phyloP scores from a whole-genome alignment of 2,113 vertebrate species.

The Eupsittula cactorum region DNA sequence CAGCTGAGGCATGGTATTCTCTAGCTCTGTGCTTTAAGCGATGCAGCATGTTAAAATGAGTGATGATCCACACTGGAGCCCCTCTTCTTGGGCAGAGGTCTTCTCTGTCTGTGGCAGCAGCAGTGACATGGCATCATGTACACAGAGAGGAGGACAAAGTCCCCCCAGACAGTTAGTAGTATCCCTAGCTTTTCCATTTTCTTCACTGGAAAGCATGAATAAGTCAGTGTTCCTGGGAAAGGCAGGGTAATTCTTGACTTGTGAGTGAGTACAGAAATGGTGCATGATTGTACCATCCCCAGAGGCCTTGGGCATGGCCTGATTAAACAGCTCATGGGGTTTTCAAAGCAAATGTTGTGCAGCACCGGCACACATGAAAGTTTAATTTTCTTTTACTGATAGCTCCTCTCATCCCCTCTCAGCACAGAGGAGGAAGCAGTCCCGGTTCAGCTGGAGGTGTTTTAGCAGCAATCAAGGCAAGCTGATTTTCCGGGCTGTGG shows the following conservation, averaged over 20 bases:
- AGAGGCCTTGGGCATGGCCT: no score
- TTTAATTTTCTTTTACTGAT: not conserved
- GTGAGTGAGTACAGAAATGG: not conserved
- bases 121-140: not conserved
- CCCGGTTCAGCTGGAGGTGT: not conserved
- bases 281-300: rapidly evolving
- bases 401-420: not conserved
- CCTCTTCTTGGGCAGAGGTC: not conserved
- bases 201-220: not conserved
- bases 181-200: not conserved
- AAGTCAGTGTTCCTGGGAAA: not conserved
- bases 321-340: not conserved
- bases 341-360: not conserved
- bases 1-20: not conserved
- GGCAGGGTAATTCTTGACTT: not conserved
- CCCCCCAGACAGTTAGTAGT: not conserved
- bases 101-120: not conserved
- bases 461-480: not conserved
- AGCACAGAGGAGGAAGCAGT: not conserved
- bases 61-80: not conserved
- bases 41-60: not conserved
- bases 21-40: rapidly evolving
- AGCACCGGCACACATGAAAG: rapidly evolving
- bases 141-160: not conserved
- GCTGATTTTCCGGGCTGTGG: no score